Percentiles rank a stretch among this genome's conserved stretches.
Conservation (phyloP, 2,113 vertebrate species). For the Rhinichthys klamathensis region DNA sequence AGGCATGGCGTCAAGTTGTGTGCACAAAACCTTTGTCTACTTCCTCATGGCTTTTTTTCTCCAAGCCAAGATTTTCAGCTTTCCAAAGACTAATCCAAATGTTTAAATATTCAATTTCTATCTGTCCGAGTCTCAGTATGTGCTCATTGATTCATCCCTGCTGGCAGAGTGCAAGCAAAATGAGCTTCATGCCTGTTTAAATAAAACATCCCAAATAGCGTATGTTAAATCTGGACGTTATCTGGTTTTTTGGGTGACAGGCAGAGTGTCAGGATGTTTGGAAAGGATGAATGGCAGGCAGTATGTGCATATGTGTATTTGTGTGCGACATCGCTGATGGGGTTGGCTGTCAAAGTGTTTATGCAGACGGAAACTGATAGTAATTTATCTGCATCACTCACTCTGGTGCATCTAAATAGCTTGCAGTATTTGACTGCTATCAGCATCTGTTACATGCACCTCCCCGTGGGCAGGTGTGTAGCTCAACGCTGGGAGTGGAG, state of each 20-base stretch:
- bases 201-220: constrained; percentile 19
- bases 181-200: not conserved
- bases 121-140: not conserved
- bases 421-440: constrained; percentile 12
- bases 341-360: constrained; percentile 20
- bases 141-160: constrained; percentile 2
- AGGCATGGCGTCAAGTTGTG: not conserved
- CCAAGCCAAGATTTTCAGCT: not conserved
- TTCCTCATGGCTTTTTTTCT: not conserved
- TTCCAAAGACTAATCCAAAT: not conserved
- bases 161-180: constrained; percentile 5
- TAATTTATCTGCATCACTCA: constrained; percentile 24
- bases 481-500: not conserved
- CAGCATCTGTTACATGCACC: constrained; percentile 19
- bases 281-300: not conserved
- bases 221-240: not conserved
- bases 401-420: not conserved
- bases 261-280: not conserved
- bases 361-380: constrained; percentile 10
- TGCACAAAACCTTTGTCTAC: not conserved
- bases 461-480: not conserved
- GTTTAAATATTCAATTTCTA: not conserved
- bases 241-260: constrained; percentile 5
- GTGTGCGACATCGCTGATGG: not conserved
- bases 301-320: constrained; percentile 6